Evolutionary conservation across 1,140 invertebrate genomes (phyloP).

Genomic region (Papilio glaucus): DNA sequence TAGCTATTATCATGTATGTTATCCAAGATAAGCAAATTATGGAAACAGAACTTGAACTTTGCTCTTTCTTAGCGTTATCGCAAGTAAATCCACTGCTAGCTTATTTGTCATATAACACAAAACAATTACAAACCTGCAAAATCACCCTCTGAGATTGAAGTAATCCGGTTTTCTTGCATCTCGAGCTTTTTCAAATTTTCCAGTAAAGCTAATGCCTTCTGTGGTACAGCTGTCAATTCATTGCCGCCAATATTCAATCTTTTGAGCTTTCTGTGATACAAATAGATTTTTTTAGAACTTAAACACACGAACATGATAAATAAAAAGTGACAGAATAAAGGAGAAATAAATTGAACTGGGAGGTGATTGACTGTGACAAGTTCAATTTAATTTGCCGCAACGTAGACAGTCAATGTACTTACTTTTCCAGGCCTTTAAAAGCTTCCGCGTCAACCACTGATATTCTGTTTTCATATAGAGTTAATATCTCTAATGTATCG

Average conservation of each 20-base stretch:
- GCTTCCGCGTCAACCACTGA: conserved; percentile 90
- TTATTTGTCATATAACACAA: not conserved
- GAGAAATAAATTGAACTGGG: not conserved
- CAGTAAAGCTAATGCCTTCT: conserved; percentile 89
- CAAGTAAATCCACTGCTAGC: conserved; percentile 22
- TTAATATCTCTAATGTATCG: conserved; percentile 93
- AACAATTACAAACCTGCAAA: conserved; percentile 88
- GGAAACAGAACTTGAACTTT: too few relatives aligned
- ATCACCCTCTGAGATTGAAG: conserved; percentile 90
- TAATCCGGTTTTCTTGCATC: conserved; percentile 93
- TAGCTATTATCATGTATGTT: too few relatives aligned
- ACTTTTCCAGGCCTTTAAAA: conserved; percentile 94
- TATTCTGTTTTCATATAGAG: conserved; percentile 94
- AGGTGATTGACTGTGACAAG: not conserved
- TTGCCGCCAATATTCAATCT: conserved; percentile 94
- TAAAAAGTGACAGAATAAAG: not conserved
- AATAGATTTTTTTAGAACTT: not conserved
- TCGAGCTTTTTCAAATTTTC: conserved; percentile 93
- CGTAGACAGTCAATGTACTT: conserved; percentile 57
- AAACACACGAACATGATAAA: not conserved
- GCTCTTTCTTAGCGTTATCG: too few relatives aligned
- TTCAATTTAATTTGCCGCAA: conserved; percentile 9
- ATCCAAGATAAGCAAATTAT: too few relatives aligned
- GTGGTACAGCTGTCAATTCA: conserved; percentile 89
- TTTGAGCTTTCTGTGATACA: conserved; percentile 88